Evolutionary conservation across 2,113 vertebrate species (phyloP), one percentile per base, ranked within the genome.

Genomic region (Anguilla rostrata): DNA sequence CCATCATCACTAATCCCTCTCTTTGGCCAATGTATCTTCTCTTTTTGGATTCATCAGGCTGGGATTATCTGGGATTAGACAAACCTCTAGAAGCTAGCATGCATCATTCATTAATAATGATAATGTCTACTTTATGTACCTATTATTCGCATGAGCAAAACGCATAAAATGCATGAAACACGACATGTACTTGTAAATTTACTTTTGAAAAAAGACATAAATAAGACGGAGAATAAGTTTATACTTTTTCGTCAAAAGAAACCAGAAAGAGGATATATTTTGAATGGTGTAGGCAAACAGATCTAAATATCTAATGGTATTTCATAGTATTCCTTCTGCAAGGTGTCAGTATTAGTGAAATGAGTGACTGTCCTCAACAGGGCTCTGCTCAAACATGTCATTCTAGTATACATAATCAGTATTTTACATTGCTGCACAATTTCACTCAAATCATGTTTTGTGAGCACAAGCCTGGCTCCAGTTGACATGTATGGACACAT

Each of bases 51-150:
- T 94, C 93, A 94, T 93, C 93, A 92, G 92, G 92, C 90, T 78
- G 86, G 91, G 93, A 94, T 95, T 94, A 95, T 91, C 93, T 84
- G n/a, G 93, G 92, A 94, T 95, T 94, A 95, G 93, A 90, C 86
- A 90, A 85, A 86, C 90, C 90, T 87, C 88, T 90, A 88, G 87
- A 91, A 90, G 88, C 86, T 91, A 91, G 91, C 91, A 90, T 92
- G 82, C 90, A 87, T 91, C 93, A 93, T 93, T 94, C 92, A 94
- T 94, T 93, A 92, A 91, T 86, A 90, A 89, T 89, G 85, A 81
- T 87, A 90, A 82, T 78, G 85, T 84, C 56, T 80, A 41, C 16
- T 80, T 80, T 41, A 40, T 80, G 78, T 80, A 79, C 39, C 78
- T 40, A 80, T 80, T 40, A 80, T 41, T 88, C 83, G 40, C 41